Percentiles rank a stretch among this genome's conserved stretches.
These are phyloP conservation scores for Noctua comes DNA, from an alignment of 2,888 invertebrate species.

Conservation along the genomic window DNA sequence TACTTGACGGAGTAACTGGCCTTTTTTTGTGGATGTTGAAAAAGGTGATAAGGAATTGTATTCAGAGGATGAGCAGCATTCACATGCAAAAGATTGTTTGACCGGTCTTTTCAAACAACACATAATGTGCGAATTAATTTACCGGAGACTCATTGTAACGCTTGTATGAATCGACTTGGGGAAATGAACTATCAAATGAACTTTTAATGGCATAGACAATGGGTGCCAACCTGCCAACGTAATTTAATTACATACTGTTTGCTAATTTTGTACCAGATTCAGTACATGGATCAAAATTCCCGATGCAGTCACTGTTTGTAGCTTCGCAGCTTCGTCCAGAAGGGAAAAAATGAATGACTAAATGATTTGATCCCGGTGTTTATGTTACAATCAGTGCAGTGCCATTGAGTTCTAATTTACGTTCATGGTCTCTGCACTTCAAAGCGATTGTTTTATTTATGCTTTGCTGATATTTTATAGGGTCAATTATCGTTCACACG, in stretches of 20 bases:
- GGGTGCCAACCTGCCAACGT: not conserved
- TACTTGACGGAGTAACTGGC: too few species aligned
- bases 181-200: slow-evolving; percentile 26
- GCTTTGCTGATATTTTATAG: slow-evolving; percentile 35
- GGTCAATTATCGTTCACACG: slow-evolving; percentile 48
- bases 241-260: slow-evolving; percentile 15
- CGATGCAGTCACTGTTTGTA: slow-evolving; percentile 9
- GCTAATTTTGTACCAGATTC: slow-evolving; percentile 20
- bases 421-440: slow-evolving; percentile 54
- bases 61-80: not conserved
- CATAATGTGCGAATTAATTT: not conserved
- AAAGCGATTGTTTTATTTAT: slow-evolving; percentile 30
- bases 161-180: not conserved
- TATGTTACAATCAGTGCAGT: slow-evolving; percentile 49
- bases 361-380: slow-evolving; percentile 44
- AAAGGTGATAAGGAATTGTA: not conserved
- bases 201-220: not conserved
- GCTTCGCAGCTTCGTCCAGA: not conserved
- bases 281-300: slow-evolving; percentile 16
- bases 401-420: slow-evolving; percentile 47
- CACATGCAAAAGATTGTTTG: not conserved
- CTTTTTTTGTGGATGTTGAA: not conserved
- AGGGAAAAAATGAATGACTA: slow-evolving; percentile 20
- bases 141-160: not conserved
- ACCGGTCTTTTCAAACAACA: not conserved